Evolutionary conservation across 2,113 vertebrate genomes (phyloP).

Genomic region (Zosterops borbonicus): DNA sequence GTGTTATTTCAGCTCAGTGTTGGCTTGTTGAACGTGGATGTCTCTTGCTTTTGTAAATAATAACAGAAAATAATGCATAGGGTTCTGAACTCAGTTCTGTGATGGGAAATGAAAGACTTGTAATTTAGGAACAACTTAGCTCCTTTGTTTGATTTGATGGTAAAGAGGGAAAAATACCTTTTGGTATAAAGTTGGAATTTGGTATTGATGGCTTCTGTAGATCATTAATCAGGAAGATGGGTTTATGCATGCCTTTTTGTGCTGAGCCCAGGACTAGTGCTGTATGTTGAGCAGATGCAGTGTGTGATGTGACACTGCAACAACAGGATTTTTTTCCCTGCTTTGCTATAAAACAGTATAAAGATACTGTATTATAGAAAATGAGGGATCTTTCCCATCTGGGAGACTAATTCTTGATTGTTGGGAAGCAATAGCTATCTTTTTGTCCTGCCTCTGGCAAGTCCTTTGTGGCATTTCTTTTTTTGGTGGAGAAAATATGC

Average conservation of each 20-base stretch:
- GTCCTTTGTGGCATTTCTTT: neutral
- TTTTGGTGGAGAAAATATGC: neutral
- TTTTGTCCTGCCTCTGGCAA: neutral
- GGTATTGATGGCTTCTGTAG: constrained; percentile 63
- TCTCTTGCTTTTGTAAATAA: neutral
- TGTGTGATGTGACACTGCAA: neutral
- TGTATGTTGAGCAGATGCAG: neutral
- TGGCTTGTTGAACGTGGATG: neutral
- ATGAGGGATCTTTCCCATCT: neutral
- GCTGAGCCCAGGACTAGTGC: neutral
- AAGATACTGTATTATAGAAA: neutral
- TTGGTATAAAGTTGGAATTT: constrained; percentile 35
- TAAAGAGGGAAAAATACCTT: neutral
- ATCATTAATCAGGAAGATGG: constrained; percentile 60
- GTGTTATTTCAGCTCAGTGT: neutral
- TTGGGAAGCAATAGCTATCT: neutral
- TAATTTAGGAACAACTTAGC: neutral
- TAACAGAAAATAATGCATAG: neutral
- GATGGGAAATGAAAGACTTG: neutral
- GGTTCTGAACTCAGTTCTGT: neutral
- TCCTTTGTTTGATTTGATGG: neutral
- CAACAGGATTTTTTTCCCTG: neutral
- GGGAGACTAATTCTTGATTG: neutral
- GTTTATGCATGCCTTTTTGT: constrained; percentile 3
- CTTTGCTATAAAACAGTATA: neutral